phyloP scores from a whole-genome alignment of 30 jellyfish, hydroid and myxozoan species.

The Aurelia aurita complex sp. Pacific region DNA sequence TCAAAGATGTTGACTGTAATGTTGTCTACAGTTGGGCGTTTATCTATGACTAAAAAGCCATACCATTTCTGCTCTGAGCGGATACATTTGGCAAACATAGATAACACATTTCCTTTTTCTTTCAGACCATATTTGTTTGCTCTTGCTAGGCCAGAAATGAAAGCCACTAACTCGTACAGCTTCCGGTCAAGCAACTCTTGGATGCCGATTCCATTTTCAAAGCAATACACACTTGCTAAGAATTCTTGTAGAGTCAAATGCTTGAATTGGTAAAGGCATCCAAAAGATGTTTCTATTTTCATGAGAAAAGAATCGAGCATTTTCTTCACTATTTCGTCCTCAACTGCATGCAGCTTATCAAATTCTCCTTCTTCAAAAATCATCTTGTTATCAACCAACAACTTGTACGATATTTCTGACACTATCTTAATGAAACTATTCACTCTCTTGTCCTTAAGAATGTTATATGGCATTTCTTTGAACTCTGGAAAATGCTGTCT shows the following conservation, averaged over 20 bases:
- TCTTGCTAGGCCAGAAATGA: slow-evolving; percentile 34
- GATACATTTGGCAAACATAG: slow-evolving; percentile 1
- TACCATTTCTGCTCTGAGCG: neutral
- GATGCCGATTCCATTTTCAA: neutral
- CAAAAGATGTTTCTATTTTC: slow-evolving; percentile 30
- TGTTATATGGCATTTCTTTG: slow-evolving; percentile 27
- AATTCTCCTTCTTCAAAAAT: slow-evolving; percentile 29
- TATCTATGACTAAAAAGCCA: neutral
- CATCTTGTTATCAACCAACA: neutral
- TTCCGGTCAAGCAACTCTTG: slow-evolving; percentile 14
- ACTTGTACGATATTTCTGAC: slow-evolving; percentile 20
- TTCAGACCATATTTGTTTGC: neutral
- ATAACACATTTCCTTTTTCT: neutral
- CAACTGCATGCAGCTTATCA: neutral
- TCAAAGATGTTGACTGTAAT: neutral
- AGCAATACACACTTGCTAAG: slow-evolving; percentile 30
- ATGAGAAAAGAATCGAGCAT: slow-evolving; percentile 35
- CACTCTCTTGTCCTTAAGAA: slow-evolving; percentile 4
- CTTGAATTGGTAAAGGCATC: slow-evolving; percentile 44
- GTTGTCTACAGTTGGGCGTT: neutral
- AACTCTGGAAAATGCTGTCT: slow-evolving; percentile 28
- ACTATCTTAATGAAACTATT: neutral
- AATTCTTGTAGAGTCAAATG: slow-evolving; percentile 48
- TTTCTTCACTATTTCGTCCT: slow-evolving; percentile 15
- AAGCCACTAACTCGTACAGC: slow-evolving; percentile 15